Conservation (phyloP, 2,113 vertebrate species). For the Bolborhynchus lineola region DNA sequence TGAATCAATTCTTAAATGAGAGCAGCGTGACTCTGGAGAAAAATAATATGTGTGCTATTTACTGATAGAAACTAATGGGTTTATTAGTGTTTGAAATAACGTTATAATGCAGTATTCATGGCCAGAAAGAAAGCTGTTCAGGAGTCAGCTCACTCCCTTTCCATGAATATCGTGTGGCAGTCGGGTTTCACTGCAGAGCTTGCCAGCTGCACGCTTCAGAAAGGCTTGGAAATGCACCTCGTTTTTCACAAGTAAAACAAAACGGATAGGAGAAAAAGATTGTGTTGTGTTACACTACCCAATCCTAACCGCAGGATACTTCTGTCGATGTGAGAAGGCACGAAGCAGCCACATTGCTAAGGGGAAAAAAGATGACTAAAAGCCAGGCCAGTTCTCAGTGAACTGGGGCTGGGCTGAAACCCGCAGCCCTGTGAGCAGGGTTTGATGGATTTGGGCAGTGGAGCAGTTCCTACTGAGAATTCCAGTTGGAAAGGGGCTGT, state of each 20-base stretch:
- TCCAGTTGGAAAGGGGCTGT: neutral
- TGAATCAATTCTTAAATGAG: conserved; percentile 55
- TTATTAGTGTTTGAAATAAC: conserved; percentile 48
- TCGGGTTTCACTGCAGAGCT: fast-evolving
- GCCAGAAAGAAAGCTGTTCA: neutral
- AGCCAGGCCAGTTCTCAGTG: fast-evolving
- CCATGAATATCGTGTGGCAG: neutral
- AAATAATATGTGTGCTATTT: conserved; percentile 13
- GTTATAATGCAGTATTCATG: neutral
- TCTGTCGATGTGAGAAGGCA: neutral
- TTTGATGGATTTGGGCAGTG: fast-evolving
- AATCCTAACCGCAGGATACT: fast-evolving
- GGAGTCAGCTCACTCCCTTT: neutral
- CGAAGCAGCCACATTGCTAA: fast-evolving
- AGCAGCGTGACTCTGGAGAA: neutral
- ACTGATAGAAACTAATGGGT: conserved; percentile 31
- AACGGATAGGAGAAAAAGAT: neutral
- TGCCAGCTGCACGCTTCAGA: fast-evolving
- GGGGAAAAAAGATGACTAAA: fast-evolving
- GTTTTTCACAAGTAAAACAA: neutral
- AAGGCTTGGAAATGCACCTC: neutral
- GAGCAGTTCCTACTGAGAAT: fast-evolving
- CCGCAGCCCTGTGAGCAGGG: fast-evolving
- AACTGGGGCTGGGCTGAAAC: neutral
- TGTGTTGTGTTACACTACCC: neutral